Base-by-base conservation (phyloP, 2,888 invertebrate genomes). In the Parasteatoda lunata region DNA sequence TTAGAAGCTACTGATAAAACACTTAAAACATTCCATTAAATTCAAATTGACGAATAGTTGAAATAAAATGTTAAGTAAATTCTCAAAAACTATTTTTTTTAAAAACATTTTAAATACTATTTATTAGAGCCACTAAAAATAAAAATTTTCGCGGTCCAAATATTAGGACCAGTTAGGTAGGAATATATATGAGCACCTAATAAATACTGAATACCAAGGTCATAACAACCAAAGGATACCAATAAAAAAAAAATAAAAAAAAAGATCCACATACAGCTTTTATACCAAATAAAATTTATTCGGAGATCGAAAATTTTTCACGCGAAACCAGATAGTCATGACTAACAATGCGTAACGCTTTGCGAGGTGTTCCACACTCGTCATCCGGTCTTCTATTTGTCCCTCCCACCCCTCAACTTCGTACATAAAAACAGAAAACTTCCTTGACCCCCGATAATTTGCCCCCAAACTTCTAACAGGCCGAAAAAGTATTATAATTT, bases 261-360 rank as follows among this genome's bases (percentile, higher is more conserved):
- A 52, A 72, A 52, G 66, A 54, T 59, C 77, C 77, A 48, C 30
- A 15, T 66, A 64, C 11, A 47, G 54, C 72, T 65, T 77, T 84
- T 77, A 52, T 66, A 73, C 75, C 54, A 79, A 79, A 84, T 80
- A 76, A 86, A 86, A 80, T 80, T 72, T 86, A 86, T 86, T 80
- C 75, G 30, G 59, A 84, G 84, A 68, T 84, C 66, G 59, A 72
- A 81, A 86, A 76, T 86, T 86, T 86, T 86, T 86, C 85, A 86
- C 85, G 85, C 85, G 80, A 86, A 86, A 77, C 85, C 54, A 80
- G 85, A 86, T 86, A 71, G 80, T 77, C 80, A 86, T 86, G 85
- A 68, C 79, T 86, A 80, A 81, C 85, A 76, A 81, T 86, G 85
- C 85, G 85, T 86, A 79, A 86, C 76, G 65, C 47, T 51, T 51